Conservation (phyloP, 2,797 vertebrate genomes). For the Coendou prehensilis region DNA sequence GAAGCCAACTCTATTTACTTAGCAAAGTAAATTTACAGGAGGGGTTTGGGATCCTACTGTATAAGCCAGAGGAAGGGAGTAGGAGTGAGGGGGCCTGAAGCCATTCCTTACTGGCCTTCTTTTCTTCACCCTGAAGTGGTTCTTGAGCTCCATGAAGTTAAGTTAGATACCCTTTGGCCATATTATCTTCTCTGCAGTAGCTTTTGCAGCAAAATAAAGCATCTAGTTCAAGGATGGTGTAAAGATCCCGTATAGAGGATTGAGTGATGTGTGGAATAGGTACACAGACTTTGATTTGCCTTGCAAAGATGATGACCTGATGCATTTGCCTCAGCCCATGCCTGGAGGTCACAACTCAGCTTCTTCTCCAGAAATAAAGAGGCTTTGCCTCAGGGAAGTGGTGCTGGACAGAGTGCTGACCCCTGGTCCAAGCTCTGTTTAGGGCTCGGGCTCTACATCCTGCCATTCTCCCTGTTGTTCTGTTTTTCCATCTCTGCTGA, state of each 20-base stretch:
- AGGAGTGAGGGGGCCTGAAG: fast-evolving
- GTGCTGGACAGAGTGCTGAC: not conserved
- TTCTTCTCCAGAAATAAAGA: not conserved
- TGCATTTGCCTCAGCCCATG: not conserved
- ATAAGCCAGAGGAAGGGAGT: not conserved
- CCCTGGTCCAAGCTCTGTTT: not conserved
- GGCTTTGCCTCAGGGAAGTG: not conserved
- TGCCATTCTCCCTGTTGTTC: not conserved
- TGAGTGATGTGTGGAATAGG: too few species aligned
- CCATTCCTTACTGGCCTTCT: not conserved
- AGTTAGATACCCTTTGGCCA: not conserved
- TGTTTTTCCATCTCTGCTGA: not conserved
- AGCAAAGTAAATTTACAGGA: not conserved
- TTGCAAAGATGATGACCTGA: not conserved
- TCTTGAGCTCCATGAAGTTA: not conserved
- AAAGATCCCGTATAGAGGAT: not conserved
- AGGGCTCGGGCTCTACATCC: not conserved
- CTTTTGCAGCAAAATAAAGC: not conserved
- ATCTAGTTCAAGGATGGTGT: not conserved
- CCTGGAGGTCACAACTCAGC: not conserved
- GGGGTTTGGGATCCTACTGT: not conserved
- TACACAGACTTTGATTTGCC: not conserved
- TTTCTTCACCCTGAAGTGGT: not conserved
- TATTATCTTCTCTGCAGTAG: not conserved
- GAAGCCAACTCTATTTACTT: not conserved